These are phyloP conservation scores for Drosophila birchii DNA, from an alignment of 2,888 invertebrate genomes.

Conservation along the genomic window DNA sequence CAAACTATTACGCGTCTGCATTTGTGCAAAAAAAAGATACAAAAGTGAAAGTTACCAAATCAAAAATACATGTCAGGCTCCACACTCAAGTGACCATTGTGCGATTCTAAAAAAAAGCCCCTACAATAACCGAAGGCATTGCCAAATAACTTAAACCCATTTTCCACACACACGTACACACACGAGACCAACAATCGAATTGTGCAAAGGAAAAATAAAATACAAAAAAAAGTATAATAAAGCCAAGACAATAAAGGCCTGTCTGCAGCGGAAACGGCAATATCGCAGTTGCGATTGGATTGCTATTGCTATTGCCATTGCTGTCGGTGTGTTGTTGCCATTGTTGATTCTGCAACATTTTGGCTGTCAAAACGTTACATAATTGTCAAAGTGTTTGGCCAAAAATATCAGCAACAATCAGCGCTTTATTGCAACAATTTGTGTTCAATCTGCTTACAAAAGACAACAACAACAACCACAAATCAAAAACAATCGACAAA, in stretches of 20 bases:
- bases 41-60: constrained; percentile 71
- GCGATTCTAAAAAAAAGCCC: constrained; percentile 66
- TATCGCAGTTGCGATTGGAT: constrained; percentile 35
- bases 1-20: constrained; percentile 48
- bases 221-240: constrained; percentile 40
- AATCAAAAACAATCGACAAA: constrained; percentile 5
- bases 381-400: constrained; percentile 74
- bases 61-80: constrained; percentile 31
- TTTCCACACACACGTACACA: constrained; percentile 42
- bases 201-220: constrained; percentile 59
- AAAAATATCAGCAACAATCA: constrained; percentile 69
- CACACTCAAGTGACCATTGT: constrained; percentile 66
- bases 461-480: constrained; percentile 30
- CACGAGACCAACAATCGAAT: constrained; percentile 57
- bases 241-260: constrained; percentile 36
- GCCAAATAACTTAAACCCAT: constrained; percentile 45
- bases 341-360: constrained; percentile 67
- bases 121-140: constrained; percentile 42
- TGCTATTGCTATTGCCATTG: constrained; percentile 41
- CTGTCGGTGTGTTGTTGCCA: constrained; percentile 49
- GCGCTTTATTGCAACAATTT: constrained; percentile 75
- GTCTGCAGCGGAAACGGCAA: constrained; percentile 58
- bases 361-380: constrained; percentile 69
- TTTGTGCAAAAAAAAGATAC: constrained; percentile 13
- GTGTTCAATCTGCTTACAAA: constrained; percentile 71